Percentiles rank a stretch among this genome's conserved stretches.
These are phyloP conservation scores for Murina feae DNA, from an alignment of 2,113 vertebrate genomes.

Conservation along the genomic window DNA sequence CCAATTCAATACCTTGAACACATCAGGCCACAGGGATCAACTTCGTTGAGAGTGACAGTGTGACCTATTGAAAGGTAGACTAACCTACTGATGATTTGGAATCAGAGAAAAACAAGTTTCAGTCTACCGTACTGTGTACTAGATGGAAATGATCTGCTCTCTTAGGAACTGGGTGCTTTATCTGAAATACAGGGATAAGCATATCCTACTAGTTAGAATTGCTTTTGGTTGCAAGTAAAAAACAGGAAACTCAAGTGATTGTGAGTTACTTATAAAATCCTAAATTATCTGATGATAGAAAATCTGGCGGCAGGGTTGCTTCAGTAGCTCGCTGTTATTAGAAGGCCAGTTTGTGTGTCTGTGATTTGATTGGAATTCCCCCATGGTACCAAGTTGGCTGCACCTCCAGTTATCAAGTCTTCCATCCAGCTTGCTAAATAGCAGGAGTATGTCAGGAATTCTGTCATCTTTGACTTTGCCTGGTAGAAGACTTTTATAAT, in stretches of 20 bases:
- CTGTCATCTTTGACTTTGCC: neutral
- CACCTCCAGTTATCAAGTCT: rapidly evolving
- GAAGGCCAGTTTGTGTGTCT: neutral
- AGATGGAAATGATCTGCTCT: neutral
- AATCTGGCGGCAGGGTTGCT: neutral
- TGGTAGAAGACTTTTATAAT: neutral
- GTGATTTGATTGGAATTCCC: neutral
- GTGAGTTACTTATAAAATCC: neutral
- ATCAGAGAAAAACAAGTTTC: neutral
- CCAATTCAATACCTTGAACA: neutral
- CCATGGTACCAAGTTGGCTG: neutral
- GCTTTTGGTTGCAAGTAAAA: neutral
- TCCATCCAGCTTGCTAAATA: neutral
- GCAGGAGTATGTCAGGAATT: neutral
- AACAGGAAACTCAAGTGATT: neutral
- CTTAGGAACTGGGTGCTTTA: neutral
- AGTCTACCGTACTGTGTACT: neutral
- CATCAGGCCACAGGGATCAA: neutral
- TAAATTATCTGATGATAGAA: neutral
- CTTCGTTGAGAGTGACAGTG: neutral
- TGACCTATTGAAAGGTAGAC: neutral
- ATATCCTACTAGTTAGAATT: neutral
- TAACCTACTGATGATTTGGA: neutral
- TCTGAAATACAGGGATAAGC: neutral
- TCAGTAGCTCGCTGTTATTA: neutral